Conservation (phyloP, 1,140 invertebrate species). For the Brachystomella parvula region DNA sequence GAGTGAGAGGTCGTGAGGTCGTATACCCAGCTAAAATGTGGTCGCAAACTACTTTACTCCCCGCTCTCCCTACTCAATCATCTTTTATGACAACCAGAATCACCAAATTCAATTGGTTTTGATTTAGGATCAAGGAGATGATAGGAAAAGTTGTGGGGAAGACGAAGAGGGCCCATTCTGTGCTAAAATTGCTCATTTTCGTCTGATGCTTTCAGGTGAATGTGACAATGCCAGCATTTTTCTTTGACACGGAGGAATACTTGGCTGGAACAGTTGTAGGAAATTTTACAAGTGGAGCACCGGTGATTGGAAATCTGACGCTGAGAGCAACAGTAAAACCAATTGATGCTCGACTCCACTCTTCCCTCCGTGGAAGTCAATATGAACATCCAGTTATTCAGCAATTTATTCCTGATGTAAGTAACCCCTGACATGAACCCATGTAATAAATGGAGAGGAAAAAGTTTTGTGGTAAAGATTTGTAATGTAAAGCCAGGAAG, state of each 20-base stretch:
- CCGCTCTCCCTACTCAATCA: too few relatives aligned
- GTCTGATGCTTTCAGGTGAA: constrained; percentile 59
- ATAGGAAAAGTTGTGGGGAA: too few relatives aligned
- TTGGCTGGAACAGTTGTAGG: constrained; percentile 79
- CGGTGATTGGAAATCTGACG: constrained; percentile 75
- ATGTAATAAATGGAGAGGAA: too few relatives aligned
- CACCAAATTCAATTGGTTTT: too few relatives aligned
- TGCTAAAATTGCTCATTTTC: neutral
- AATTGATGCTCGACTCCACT: constrained; percentile 41
- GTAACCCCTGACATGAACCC: constrained; percentile 8
- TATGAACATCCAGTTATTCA: constrained; percentile 26
- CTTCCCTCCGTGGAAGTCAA: neutral
- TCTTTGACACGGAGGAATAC: constrained; percentile 73
- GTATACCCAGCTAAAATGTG: too few relatives aligned
- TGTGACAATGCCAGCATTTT: constrained; percentile 88
- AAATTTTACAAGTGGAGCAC: constrained; percentile 84
- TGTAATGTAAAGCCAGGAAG: too few relatives aligned
- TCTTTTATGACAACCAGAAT: too few relatives aligned
- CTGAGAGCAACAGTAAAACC: constrained; percentile 66
- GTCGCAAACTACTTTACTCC: too few relatives aligned
- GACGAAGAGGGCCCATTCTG: too few relatives aligned
- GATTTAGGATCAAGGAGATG: too few relatives aligned
- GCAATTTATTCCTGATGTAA: constrained; percentile 27
- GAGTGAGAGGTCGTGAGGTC: too few relatives aligned
- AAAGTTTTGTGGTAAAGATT: too few relatives aligned